Base-by-base conservation (phyloP, 1,140 invertebrate species). In the Steinernema khuongi region DNA sequence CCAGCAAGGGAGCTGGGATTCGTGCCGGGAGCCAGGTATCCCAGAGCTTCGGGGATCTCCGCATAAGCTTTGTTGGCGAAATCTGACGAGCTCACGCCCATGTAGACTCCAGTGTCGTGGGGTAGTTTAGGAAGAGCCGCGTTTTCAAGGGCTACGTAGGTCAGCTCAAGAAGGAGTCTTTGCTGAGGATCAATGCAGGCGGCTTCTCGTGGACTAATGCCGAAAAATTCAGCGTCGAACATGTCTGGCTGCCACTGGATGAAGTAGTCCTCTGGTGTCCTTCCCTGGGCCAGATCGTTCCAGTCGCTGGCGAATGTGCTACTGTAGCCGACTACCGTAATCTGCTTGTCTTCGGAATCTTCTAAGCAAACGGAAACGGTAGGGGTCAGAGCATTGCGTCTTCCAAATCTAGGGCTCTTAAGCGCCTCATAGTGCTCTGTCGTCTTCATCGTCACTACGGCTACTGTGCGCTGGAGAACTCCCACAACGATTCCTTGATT, bases 181-280 rank as follows among this genome's bases (percentile, higher is more conserved):
- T 85, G 86, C 79, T 87, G 85, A 4, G 89, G 88, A 80, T 89
- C 89, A 86, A 89, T 87, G n/a, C 82, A 84, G 66, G 86, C 79
- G 0, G 87, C 85, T 76, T 88, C 86, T 80, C 87, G 88, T 1
- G 86, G 85, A 76, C 86, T 86, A 33, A 90, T 85, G 1, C 86
- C 86, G 75, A 90, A 90, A 77, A 88, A 89, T 0, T 83, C 83
- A 0, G 86, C 85, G 79, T 89, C 88, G 78, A 89, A 89, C 71
- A 88, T 77, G 7, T 68, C 29, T 1, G 81, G 22, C n/a, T 78
- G 36, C 28, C 4, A 1, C 26, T 77, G 72, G 14, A 77, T 79
- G 18, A 74, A 60, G 60, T 41, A 41, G n/a, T 41, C 36, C 36
- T n/a, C n/a, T 7, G 36, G 36, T n/a, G n/a, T n/a, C 7, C 36